Base-by-base conservation (phyloP, 2,888 invertebrate species). In the Hydrotaea cyrtoneurina region DNA sequence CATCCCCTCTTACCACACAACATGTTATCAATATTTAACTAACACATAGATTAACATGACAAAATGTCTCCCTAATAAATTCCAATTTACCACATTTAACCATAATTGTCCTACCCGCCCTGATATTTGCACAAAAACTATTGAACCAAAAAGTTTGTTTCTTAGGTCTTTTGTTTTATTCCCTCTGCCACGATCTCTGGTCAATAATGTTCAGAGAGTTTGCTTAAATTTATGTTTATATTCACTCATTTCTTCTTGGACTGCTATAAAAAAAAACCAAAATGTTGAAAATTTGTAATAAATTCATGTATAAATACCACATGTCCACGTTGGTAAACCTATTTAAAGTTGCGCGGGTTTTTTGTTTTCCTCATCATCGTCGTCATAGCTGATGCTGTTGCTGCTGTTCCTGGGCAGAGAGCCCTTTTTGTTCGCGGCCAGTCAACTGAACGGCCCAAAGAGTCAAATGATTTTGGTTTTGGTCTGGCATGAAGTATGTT, bases 281-380 rank as follows among this genome's bases (percentile, higher is more conserved):
- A 71, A 55, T 55, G 74, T 77, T 76, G 57, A 66, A 74, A 83
- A 83, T 84, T 84, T 84, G 83, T 84, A 84, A 81, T 80, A 84
- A 81, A 80, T 78, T 78, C 64, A 72, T 46, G 71, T 39, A 78
- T 72, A 84, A 84, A 78, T 72, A 84, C 81, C 23, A 72, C 81
- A 78, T 81, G 84, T 78, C 84, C 57, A 78, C 72, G 64, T 72
- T 36, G 23, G 64, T 59, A 72, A 75, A 78, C 8, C 75, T 76
- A 76, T 81, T 84, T 72, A 78, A 15, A 64, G 78, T 78, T 83
- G 2, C 17, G 36, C 1, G 26, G 3, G 8, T 57, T 57, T 26
- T 26, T 59, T 59, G 21, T 5, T 10, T n/a, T 5, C 50, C 2
- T 50, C 15, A n/a, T 50, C n/a, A 43, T 43, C 13, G 15, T 80